phyloP scores from a whole-genome alignment of 2,888 invertebrate species.

The Petrophora chlorosata region DNA sequence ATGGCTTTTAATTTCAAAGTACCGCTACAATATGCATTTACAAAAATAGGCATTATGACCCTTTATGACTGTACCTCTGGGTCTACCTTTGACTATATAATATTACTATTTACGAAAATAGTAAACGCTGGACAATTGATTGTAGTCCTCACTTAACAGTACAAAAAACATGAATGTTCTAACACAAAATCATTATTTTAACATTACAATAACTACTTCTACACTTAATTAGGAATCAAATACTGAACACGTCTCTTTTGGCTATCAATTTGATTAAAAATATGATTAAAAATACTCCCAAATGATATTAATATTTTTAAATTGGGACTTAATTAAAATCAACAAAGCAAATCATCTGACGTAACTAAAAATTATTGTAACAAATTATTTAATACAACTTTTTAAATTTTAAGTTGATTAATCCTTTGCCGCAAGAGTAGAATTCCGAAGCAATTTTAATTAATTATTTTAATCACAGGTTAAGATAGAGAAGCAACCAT shows the following conservation, averaged over 20 bases:
- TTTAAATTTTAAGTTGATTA: background rate
- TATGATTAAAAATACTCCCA: constrained; percentile 25
- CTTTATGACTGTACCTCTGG: too few species aligned
- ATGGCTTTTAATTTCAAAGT: too few species aligned
- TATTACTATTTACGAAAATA: background rate
- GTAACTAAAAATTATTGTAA: constrained; percentile 1
- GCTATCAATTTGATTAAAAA: constrained; percentile 52
- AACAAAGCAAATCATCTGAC: constrained; percentile 10
- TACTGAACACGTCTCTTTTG: constrained; percentile 68
- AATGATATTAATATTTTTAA: constrained; percentile 7
- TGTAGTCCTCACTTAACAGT: constrained; percentile 1
- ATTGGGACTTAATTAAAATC: constrained; percentile 10
- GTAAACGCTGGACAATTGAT: constrained; percentile 4
- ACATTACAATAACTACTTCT: constrained; percentile 26
- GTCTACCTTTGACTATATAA: too few species aligned
- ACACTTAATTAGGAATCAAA: constrained; percentile 52
- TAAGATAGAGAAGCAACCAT: too few species aligned
- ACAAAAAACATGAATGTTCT: constrained; percentile 19
- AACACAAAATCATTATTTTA: constrained; percentile 19
- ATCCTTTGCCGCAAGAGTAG: too few species aligned
- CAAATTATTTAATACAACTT: background rate
- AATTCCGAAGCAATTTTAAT: too few species aligned
- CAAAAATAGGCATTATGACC: too few species aligned
- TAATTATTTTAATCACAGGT: too few species aligned
- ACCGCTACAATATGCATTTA: too few species aligned